Evolutionary conservation across 2,888 invertebrate species (phyloP).

Genomic region (Pardosa pseudoannulata): DNA sequence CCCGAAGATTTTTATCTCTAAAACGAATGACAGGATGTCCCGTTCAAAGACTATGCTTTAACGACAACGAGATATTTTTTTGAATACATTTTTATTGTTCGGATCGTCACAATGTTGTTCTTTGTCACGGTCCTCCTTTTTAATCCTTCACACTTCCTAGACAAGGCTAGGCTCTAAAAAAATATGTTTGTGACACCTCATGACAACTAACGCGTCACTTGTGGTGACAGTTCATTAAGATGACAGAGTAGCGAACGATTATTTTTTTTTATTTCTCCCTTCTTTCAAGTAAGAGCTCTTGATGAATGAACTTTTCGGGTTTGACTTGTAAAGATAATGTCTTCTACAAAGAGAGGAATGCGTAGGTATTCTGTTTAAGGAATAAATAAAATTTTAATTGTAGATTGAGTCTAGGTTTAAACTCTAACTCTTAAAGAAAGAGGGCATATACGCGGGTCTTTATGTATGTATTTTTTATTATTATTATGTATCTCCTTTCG

Average conservation of each 20-base stretch:
- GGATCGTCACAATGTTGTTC: slow-evolving; percentile 5
- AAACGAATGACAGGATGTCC: slow-evolving; percentile 15
- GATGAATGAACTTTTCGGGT: slow-evolving; percentile 18
- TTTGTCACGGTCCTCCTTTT: neutral
- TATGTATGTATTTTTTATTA: too few relatives aligned
- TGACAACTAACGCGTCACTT: slow-evolving; percentile 58
- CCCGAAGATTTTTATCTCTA: slow-evolving; percentile 9
- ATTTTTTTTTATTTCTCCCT: too few relatives aligned
- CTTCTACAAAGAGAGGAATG: slow-evolving; percentile 11
- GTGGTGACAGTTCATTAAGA: slow-evolving; percentile 69
- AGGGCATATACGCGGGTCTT: slow-evolving; percentile 14
- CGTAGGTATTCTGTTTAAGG: neutral
- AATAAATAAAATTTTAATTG: slow-evolving; percentile 21
- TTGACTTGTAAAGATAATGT: neutral
- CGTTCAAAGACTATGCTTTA: slow-evolving; percentile 6
- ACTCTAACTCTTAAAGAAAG: neutral
- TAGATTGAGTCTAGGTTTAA: neutral
- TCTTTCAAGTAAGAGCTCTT: neutral
- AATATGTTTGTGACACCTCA: slow-evolving; percentile 46
- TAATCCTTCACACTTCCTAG: slow-evolving; percentile 32
- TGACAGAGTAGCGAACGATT: slow-evolving; percentile 41
- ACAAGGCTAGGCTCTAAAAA: slow-evolving; percentile 37
- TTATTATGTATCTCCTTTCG: too few relatives aligned
- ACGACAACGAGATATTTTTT: slow-evolving; percentile 8
- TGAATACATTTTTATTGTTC: neutral